phyloP scores from a whole-genome alignment of 64 coral and sea anemone species.

The Acropora tenuis region DNA sequence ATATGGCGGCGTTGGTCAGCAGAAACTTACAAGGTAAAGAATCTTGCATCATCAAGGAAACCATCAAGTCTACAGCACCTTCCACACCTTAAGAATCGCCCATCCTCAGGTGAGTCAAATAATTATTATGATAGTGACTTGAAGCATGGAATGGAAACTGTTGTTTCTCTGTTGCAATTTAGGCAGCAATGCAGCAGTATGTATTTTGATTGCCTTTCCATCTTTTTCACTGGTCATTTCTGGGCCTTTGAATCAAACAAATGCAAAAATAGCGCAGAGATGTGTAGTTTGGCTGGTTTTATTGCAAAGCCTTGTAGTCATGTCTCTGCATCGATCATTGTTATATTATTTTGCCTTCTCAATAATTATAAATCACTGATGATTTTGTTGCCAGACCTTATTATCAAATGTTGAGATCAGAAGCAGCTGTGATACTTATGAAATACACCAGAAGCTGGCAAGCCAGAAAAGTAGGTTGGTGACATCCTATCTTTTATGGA shows the following conservation, averaged over 20 bases:
- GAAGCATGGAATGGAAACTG: slow-evolving; percentile 30
- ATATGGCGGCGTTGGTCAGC: slow-evolving; percentile 57
- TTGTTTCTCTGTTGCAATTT: slow-evolving; percentile 37
- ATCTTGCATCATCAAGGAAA: slow-evolving; percentile 8
- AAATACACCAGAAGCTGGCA: slow-evolving; percentile 76
- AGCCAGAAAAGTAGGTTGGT: slow-evolving; percentile 81
- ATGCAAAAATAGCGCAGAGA: no score
- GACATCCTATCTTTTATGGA: no score
- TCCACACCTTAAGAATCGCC: slow-evolving; percentile 58
- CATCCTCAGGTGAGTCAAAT: slow-evolving; percentile 28
- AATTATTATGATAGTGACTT: slow-evolving; percentile 39
- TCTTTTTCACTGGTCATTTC: no score
- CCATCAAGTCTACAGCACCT: slow-evolving; percentile 38
- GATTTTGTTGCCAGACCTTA: background rate
- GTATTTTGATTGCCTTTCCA: no score
- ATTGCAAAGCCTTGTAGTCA: no score
- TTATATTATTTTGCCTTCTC: no score
- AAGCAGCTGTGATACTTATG: slow-evolving; percentile 74
- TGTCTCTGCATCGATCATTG: no score
- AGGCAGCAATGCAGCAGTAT: slow-evolving; percentile 28
- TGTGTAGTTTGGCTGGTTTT: no score
- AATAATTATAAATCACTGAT: no score
- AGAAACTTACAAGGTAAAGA: slow-evolving; percentile 22
- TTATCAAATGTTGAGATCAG: slow-evolving; percentile 51
- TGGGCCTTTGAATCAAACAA: no score